These are phyloP conservation scores for Montipora capitata DNA, from an alignment of 92 coral and sea anemone genomes.

Conservation along the genomic window DNA sequence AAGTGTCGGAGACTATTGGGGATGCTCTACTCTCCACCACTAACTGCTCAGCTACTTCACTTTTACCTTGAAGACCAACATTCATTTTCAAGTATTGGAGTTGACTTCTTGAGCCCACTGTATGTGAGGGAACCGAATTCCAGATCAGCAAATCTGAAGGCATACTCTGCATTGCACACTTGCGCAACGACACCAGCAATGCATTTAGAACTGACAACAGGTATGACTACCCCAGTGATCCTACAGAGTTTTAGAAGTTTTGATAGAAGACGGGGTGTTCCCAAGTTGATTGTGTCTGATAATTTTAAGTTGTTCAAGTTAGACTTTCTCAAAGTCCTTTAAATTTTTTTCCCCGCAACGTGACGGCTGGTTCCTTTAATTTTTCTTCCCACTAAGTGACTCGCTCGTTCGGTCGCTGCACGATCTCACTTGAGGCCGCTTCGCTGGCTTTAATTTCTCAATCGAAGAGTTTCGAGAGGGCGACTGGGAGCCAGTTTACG, in stretches of 20 bases:
- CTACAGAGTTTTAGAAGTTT: neutral
- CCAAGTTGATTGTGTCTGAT: neutral
- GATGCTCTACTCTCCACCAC: neutral
- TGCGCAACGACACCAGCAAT: neutral
- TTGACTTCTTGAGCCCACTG: neutral
- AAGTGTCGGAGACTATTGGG: neutral
- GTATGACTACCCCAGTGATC: neutral
- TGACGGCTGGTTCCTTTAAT: no score
- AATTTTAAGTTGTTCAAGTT: neutral
- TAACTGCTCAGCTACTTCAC: neutral
- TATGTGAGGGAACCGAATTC: neutral
- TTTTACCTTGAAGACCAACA: neutral
- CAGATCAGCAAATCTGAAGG: neutral
- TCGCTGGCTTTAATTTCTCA: no score
- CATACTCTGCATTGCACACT: neutral
- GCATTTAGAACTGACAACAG: no score
- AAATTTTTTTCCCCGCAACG: no score
- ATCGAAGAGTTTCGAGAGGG: no score
- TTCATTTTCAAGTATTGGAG: neutral
- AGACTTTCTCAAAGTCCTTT: no score
- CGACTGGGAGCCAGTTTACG: no score
- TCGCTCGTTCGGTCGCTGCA: no score
- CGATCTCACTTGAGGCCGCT: no score
- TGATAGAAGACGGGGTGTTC: neutral
- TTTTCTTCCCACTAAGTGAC: no score